Evolutionary conservation across 2,888 invertebrate species (phyloP), one percentile per base, ranked within the genome.

Genomic region (Drosophila yooni): DNA sequence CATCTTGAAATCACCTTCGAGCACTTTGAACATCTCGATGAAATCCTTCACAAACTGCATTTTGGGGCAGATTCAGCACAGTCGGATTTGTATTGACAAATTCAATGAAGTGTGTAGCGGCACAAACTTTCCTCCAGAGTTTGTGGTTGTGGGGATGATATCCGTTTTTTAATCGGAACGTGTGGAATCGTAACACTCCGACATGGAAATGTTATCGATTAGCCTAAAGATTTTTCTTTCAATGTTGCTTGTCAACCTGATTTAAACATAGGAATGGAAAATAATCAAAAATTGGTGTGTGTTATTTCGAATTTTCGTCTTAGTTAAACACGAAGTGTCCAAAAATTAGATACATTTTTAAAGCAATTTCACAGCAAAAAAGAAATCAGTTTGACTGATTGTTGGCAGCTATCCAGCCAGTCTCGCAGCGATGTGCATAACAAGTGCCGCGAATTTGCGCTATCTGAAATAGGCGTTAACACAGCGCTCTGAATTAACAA

Each of bases 21-120:
- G 96, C 77, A 97, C 93, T 71, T 92, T 94, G 21, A 97, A 94
- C 46, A 95, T 95, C 81, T 95, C 94, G 25, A 98, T 94, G 88
- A 96, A 98, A 15, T 96, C 95, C 92, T 96, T 97, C 88, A 98
- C 96, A 92, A 98, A 98, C 10, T 92, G 91, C 66, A 98, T 93
- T 93, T 83, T 97, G 96, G 2, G 97, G 96, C 77, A 95, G 92
- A 91, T 97, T 95, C 31, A 99, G 93, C 38, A 98, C 92, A 63
- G 94, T 94, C 7, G 98, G 97, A 89, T 96, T 95, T 31, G 91
- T 83, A 84, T 95, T 95, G 91, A 97, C 96, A 70, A 96, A 90
- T 31, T 94, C 94, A 71, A 97, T 94, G 91, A 98, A 97, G 43
- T 11, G 10, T 33, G 33, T 33, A 33, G 33, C 33, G 33, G 3